Evolutionary conservation across 2,888 invertebrate species (phyloP).

Genomic region (Xestia ashworthii): DNA sequence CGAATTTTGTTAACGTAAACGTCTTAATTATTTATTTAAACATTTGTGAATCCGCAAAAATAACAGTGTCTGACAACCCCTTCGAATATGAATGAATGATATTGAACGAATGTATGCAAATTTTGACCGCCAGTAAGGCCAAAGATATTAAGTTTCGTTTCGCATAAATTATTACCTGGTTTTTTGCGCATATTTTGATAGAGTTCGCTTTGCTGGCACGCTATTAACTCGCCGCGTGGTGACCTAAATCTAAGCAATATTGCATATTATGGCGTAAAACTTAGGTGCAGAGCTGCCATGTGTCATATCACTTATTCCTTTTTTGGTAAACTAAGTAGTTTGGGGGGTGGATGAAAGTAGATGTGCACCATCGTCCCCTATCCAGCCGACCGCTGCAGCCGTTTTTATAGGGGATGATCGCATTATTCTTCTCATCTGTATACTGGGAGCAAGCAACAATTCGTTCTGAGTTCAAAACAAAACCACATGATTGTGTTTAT

Average conservation of each 20-base stretch:
- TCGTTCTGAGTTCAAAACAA: not conserved
- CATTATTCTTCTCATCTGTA: no score
- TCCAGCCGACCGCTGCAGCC: no score
- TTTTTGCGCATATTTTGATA: constrained; percentile 55
- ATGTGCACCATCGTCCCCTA: not conserved
- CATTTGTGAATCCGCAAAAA: constrained; percentile 4
- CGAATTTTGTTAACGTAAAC: constrained; percentile 41
- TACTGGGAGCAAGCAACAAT: not conserved
- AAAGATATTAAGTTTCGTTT: constrained; percentile 34
- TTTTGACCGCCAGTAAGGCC: constrained; percentile 49
- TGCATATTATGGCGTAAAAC: constrained; percentile 33
- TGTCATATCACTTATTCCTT: not conserved
- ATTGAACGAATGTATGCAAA: constrained; percentile 61
- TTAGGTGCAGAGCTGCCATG: constrained; percentile 19
- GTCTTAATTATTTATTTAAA: constrained; percentile 37
- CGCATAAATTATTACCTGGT: constrained; percentile 24
- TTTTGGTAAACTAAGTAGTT: not conserved
- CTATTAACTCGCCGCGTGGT: constrained; percentile 58
- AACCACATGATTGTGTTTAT: constrained; percentile 6
- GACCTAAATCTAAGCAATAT: constrained; percentile 59
- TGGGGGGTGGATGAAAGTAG: not conserved
- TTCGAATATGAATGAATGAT: constrained; percentile 6
- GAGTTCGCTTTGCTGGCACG: constrained; percentile 60
- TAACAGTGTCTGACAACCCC: not conserved
- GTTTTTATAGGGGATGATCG: no score